A percentile compares a stretch with the other conserved stretches of the same genome.
Conservation (phyloP, 2,888 invertebrate species). For the Dasysyrphus albostriatus region DNA sequence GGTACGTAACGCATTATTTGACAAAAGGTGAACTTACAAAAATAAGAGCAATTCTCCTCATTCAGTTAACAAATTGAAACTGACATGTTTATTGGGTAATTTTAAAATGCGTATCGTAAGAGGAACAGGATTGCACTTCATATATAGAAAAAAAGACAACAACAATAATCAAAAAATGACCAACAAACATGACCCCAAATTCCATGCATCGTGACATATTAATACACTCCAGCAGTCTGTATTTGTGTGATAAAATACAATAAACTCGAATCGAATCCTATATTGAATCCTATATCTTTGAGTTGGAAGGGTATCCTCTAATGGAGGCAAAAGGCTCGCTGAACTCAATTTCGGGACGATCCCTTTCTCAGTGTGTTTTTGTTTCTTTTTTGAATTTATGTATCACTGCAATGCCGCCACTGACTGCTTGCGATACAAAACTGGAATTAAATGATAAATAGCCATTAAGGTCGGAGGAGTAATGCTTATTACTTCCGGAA, state of each 20-base stretch:
- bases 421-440: too few species aligned
- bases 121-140: background rate
- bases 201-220: background rate
- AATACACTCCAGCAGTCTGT: constrained; percentile 1
- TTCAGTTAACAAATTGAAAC: constrained; percentile 56
- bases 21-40: constrained; percentile 61
- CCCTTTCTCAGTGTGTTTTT: constrained; percentile 8
- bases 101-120: constrained; percentile 56
- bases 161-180: constrained; percentile 50
- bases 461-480: constrained; percentile 54
- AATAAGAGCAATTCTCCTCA: constrained; percentile 12
- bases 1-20: constrained; percentile 50
- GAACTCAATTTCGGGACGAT: constrained; percentile 50
- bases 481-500: constrained; percentile 75
- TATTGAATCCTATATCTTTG: constrained; percentile 45
- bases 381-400: constrained; percentile 18
- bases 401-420: background rate
- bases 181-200: constrained; percentile 67
- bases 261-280: constrained; percentile 54
- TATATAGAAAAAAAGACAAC: background rate
- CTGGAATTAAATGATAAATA: constrained; percentile 69
- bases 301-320: constrained; percentile 29
- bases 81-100: constrained; percentile 73
- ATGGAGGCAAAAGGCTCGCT: constrained; percentile 11
- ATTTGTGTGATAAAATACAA: constrained; percentile 33